These are phyloP conservation scores for Cotesia congregata DNA, from an alignment of 2,888 invertebrate genomes.

Conservation along the genomic window DNA sequence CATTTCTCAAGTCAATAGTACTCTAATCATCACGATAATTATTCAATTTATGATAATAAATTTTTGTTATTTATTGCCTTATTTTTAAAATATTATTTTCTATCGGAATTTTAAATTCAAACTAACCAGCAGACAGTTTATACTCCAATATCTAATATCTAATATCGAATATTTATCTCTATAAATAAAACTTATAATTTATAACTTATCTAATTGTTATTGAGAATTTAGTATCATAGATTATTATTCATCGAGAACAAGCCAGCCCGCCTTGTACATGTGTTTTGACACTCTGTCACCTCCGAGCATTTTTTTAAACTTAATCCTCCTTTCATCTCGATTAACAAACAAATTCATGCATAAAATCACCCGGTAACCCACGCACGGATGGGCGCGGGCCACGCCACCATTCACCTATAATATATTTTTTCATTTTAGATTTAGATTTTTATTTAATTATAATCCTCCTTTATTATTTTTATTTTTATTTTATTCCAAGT, in stretches of 20 bases:
- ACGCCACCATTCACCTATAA: not conserved
- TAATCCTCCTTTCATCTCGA: not conserved
- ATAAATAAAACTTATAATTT: not conserved
- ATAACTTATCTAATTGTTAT: not conserved
- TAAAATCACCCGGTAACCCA: not conserved
- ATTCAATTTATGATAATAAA: not conserved
- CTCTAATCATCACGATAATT: constrained; percentile 3
- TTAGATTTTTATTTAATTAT: no score
- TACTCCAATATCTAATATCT: no score
- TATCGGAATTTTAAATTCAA: not conserved
- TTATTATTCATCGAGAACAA: constrained; percentile 47
- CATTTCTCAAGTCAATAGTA: not conserved
- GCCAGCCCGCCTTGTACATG: constrained; percentile 42
- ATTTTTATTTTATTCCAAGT: no score
- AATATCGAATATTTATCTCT: not conserved
- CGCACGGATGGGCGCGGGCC: not conserved
- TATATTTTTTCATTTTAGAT: no score
- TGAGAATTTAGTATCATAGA: constrained; percentile 40
- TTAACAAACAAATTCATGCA: constrained; percentile 12
- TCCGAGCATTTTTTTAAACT: constrained; percentile 22
- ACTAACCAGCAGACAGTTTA: no score
- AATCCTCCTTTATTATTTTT: no score
- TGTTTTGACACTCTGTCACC: constrained; percentile 47
- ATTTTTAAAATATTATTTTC: not conserved
- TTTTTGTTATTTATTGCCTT: not conserved